Base-by-base conservation (phyloP, 2,888 invertebrate genomes). In the Pseudococcus longispinus region DNA sequence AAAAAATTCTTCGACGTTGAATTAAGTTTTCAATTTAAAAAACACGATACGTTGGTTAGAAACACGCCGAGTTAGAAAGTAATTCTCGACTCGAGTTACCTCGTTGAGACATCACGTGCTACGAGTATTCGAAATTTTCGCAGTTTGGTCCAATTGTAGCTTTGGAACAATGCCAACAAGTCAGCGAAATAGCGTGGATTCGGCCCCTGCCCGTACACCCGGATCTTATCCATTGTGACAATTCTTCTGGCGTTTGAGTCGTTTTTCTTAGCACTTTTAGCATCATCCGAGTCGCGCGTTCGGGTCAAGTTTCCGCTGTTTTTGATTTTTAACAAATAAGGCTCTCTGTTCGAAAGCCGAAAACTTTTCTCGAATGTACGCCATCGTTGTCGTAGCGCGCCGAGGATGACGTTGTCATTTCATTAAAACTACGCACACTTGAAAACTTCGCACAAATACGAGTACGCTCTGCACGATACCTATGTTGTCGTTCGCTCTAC, bases 31-130 rank as follows among this genome's bases (percentile, higher is more conserved):
- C n/a, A n/a, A n/a, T n/a, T n/a, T n/a, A n/a, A 13, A 70, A 70
- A 70, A 11, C 11, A 70, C 13, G 13, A 46, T 46, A 46, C 44
- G n/a, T 4, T 15, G 44, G 44, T 51, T 15, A 51, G 9, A 46
- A 65, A 65, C 20, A 32, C 74, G 74, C 37, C 74, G 74, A 74
- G 74, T 74, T 74, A 8, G 32, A 74, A 74, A 74, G 74, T 74
- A 74, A 74, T 74, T 74, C 32, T 46, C 46, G 9, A 74, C 32
- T 46, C 46, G 9, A 74, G 74, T 74, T 74, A 74, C 74, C 74
- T 74, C 74, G 74, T 74, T 74, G 74, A 74, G 74, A 74, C 74
- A 74, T 74, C 74, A 74, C 32, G 74, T 74, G 74, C 74, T 74
- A 37, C 37, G 37, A 37, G 37, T 37, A 74, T 74, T 74, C n/a